Evolutionary conservation across 1,140 invertebrate species (phyloP).

Genomic region (Ceratosolen fusciceps): DNA sequence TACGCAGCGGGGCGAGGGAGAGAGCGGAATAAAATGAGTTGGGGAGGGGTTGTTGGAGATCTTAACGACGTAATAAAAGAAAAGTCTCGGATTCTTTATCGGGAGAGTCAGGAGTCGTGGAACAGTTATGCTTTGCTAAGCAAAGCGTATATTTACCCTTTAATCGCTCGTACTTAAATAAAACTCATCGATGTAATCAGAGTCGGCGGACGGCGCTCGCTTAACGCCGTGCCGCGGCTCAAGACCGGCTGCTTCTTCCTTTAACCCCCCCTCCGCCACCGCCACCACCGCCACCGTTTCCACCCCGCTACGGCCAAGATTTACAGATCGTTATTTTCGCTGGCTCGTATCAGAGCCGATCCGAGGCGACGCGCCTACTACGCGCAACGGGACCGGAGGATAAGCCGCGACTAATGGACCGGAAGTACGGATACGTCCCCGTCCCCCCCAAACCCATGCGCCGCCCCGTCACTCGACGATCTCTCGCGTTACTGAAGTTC

Average conservation of each 20-base stretch:
- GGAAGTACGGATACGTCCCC: constrained; percentile 57
- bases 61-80: too few relatives aligned
- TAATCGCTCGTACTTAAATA: constrained; percentile 23
- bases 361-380: neutral
- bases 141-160: constrained; percentile 12
- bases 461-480: constrained; percentile 20
- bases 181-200: constrained; percentile 24
- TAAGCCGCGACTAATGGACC: constrained; percentile 57
- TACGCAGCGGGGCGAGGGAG: too few relatives aligned
- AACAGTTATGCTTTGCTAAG: neutral
- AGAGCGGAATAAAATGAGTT: too few relatives aligned
- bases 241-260: too few relatives aligned
- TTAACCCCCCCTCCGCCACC: too few relatives aligned
- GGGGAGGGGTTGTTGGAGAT: too few relatives aligned
- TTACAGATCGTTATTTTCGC: constrained; percentile 44
- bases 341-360: constrained; percentile 18
- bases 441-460: constrained; percentile 44
- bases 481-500: too few relatives aligned
- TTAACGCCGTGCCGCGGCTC: neutral
- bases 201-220: neutral
- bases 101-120: neutral
- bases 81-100: neutral
- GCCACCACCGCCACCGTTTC: too few relatives aligned
- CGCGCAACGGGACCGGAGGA: constrained; percentile 36
- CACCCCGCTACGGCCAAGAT: too few relatives aligned